A percentile compares a stretch with the other conserved stretches of the same genome.
Evolutionary conservation across 2,888 invertebrate species (phyloP).

Genomic region (Toxonevra muliebris): DNA sequence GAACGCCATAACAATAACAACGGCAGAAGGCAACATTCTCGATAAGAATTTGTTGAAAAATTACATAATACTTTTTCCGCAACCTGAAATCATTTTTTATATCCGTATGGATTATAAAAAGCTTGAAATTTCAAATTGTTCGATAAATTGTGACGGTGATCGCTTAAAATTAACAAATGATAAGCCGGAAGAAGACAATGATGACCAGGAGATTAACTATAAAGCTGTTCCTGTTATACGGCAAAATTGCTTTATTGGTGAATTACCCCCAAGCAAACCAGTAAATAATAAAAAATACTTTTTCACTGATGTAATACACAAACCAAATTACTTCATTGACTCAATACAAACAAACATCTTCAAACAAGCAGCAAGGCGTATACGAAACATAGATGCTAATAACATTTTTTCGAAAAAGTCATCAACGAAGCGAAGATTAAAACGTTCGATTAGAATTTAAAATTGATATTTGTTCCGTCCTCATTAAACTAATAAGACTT

Average conservation of each 20-base stretch:
- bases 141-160: too few relatives aligned
- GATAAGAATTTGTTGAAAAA: slow-evolving; percentile 55
- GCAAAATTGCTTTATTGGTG: slow-evolving; percentile 19
- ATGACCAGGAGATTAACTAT: neutral
- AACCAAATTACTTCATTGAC: too few relatives aligned
- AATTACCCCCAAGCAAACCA: neutral
- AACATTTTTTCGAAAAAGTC: too few relatives aligned
- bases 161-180: too few relatives aligned
- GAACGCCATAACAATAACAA: slow-evolving; percentile 50
- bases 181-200: neutral
- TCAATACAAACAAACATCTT: neutral
- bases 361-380: neutral
- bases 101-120: slow-evolving; percentile 38
- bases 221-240: slow-evolving; percentile 15
- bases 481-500: too few relatives aligned
- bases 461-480: too few relatives aligned
- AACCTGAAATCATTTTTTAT: slow-evolving; percentile 53
- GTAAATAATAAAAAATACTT: slow-evolving; percentile 8
- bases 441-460: too few relatives aligned
- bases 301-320: neutral
- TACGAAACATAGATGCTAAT: neutral
- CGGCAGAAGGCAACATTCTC: slow-evolving; percentile 52
- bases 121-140: neutral
- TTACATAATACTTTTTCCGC: slow-evolving; percentile 56
- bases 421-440: too few relatives aligned